phyloP scores from a whole-genome alignment of 2,797 vertebrate species.

The Gouania willdenowi region DNA sequence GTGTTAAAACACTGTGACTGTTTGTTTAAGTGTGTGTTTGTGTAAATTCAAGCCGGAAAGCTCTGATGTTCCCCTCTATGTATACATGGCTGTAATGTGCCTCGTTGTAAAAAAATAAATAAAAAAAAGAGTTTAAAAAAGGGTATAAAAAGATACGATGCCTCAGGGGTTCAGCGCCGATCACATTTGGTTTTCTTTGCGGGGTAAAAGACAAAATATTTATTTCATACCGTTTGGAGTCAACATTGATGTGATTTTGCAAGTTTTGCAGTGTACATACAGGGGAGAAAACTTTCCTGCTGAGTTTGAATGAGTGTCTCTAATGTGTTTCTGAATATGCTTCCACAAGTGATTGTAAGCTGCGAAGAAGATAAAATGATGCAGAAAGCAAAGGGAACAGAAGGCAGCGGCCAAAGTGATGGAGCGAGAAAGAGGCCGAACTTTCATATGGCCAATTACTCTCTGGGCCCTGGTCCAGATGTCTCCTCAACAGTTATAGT shows the following conservation, averaged over 20 bases:
- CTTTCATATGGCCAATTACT: constrained; percentile 36
- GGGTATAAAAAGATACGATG: constrained; percentile 54
- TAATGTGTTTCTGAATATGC: constrained; percentile 19
- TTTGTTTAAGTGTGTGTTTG: constrained; percentile 54
- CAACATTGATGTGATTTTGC: constrained; percentile 47
- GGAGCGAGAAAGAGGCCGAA: constrained; percentile 36
- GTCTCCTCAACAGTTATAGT: constrained; percentile 63
- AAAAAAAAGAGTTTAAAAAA: constrained; percentile 62
- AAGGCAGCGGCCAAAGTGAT: constrained; percentile 25
- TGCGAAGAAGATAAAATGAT: constrained; percentile 36
- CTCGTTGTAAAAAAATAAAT: constrained; percentile 67
- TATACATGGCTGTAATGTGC: constrained; percentile 68
- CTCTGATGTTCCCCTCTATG: constrained; percentile 62
- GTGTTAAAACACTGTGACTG: too few species aligned
- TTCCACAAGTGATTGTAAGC: constrained; percentile 22
- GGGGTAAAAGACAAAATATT: constrained; percentile 63
- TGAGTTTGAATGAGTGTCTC: constrained; percentile 32
- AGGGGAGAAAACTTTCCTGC: constrained; percentile 37
- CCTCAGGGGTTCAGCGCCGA: constrained; percentile 58
- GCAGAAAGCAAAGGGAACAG: constrained; percentile 16
- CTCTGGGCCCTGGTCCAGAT: constrained; percentile 54
- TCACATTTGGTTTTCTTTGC: constrained; percentile 64
- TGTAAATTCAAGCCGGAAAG: constrained; percentile 58
- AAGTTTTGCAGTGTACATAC: constrained; percentile 12
- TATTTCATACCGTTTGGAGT: constrained; percentile 58